These are phyloP conservation scores for Geopemphigus sp. DNA, from an alignment of 1,140 invertebrate genomes.

Conservation along the genomic window DNA sequence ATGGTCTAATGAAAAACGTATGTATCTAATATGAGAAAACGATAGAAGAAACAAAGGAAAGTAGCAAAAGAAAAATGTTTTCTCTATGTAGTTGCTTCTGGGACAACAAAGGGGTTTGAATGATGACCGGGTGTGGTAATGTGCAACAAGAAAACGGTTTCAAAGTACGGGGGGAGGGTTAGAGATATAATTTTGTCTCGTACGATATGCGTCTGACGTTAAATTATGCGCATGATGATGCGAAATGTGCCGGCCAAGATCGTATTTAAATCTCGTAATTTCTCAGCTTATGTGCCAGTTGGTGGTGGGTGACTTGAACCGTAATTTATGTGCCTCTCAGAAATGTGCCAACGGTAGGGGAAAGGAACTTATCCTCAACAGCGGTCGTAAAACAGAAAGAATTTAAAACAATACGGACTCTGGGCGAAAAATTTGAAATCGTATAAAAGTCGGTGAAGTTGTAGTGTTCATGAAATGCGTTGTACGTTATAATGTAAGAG, in stretches of 20 bases:
- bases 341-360: slow-evolving; percentile 34
- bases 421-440: not conserved
- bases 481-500: no score
- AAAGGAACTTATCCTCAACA: not conserved
- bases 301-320: slow-evolving; percentile 26
- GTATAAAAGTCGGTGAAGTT: not conserved
- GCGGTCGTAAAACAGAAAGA: slow-evolving; percentile 12
- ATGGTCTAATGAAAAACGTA: not conserved
- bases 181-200: slow-evolving; percentile 46
- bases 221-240: slow-evolving; percentile 50
- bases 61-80: slow-evolving; percentile 4
- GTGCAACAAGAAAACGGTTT: slow-evolving; percentile 34
- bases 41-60: slow-evolving; percentile 1
- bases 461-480: no score
- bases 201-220: slow-evolving; percentile 47
- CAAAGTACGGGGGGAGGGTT: not conserved
- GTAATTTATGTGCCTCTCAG: slow-evolving; percentile 41
- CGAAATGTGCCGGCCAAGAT: slow-evolving; percentile 41
- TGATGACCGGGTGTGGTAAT: slow-evolving; percentile 43
- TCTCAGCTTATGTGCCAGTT: slow-evolving; percentile 42
- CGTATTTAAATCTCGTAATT: slow-evolving; percentile 49
- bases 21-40: not conserved
- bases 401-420: slow-evolving; percentile 12
- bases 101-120: slow-evolving; percentile 34
- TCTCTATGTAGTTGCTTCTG: not conserved